phyloP scores from a whole-genome alignment of 2,113 vertebrate genomes.

The Petaurus breviceps region DNA sequence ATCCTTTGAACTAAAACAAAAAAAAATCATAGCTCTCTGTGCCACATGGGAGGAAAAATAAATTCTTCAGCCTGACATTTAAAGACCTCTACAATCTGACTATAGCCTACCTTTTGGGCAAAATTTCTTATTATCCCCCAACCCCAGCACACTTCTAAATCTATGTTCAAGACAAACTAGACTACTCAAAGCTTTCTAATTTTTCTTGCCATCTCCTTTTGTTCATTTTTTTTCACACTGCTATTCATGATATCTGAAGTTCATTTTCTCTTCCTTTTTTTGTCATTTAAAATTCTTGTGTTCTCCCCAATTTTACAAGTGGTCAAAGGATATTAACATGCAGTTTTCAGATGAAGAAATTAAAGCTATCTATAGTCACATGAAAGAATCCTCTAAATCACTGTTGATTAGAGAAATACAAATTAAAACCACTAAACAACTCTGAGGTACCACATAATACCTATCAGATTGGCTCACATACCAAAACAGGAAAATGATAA shows the following conservation, averaged over 20 bases:
- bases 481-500: no score
- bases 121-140: not conserved
- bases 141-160: not conserved
- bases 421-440: no score
- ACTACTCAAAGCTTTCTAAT: not conserved
- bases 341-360: no score
- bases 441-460: no score
- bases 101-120: not conserved
- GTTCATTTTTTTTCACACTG: not conserved
- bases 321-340: no score
- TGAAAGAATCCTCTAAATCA: no score
- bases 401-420: no score
- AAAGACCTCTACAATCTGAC: not conserved
- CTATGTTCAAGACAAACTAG: not conserved
- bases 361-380: no score
- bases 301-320: no score
- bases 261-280: no score
- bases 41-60: not conserved
- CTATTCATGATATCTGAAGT: not conserved
- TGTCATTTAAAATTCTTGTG: no score
- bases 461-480: no score
- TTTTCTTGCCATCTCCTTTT: not conserved
- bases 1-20: not conserved
- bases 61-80: not conserved
- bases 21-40: not conserved